A percentile compares a stretch with the other conserved stretches of the same genome.
Evolutionary conservation across 2,797 vertebrate genomes (phyloP).

Genomic region (Etheostoma perlongum): DNA sequence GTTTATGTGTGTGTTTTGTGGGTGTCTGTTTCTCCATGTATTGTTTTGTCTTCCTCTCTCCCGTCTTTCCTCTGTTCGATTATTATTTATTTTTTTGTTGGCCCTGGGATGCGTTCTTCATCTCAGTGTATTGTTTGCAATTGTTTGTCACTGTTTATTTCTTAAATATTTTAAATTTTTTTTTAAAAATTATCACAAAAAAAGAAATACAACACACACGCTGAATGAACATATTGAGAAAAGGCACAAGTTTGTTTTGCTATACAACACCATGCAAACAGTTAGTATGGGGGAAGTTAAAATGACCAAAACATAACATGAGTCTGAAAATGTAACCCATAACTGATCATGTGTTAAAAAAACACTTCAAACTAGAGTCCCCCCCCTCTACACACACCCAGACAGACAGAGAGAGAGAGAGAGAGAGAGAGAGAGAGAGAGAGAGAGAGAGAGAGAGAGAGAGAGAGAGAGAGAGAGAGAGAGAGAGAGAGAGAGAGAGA

Average conservation of each 20-base stretch:
- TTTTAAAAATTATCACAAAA: no score
- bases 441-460: background rate
- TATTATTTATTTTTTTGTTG: no score
- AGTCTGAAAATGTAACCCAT: background rate
- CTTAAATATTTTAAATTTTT: no score
- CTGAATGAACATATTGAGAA: background rate
- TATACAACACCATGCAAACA: constrained; percentile 9
- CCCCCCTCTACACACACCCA: background rate
- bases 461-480: background rate
- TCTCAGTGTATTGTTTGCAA: no score
- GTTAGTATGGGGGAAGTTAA: background rate
- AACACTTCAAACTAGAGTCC: background rate
- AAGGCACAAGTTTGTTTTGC: background rate
- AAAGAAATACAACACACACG: no score
- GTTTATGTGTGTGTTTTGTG: no score
- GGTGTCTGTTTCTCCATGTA: no score
- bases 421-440: no score
- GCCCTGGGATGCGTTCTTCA: no score
- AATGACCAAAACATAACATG: background rate
- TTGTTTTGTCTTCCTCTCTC: no score
- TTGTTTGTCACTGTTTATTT: no score
- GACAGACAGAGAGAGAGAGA: background rate
- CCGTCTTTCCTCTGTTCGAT: no score
- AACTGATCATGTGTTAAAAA: constrained; percentile 8
- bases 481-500: background rate